phyloP scores from a whole-genome alignment of 2,113 vertebrate genomes.

The Miniopterus natalensis region DNA sequence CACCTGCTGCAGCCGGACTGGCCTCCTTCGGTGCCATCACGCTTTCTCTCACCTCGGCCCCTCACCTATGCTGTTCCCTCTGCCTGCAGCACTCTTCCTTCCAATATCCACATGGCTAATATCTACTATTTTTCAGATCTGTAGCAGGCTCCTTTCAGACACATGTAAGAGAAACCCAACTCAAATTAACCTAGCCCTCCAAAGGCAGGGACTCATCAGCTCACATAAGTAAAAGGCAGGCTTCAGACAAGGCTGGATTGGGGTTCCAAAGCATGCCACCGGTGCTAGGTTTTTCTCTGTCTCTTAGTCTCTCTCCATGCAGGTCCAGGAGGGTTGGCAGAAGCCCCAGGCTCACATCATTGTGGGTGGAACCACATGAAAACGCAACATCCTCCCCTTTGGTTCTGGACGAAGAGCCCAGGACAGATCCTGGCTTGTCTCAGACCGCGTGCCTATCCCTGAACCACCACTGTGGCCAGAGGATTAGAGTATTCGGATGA shows the following conservation, averaged over 20 bases:
- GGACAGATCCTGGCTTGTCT: background rate
- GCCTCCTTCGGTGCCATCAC: background rate
- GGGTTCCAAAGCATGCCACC: no score
- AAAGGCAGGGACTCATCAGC: background rate
- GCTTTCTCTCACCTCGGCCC: background rate
- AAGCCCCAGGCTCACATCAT: fast-evolving
- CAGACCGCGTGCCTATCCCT: background rate
- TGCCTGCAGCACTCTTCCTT: background rate
- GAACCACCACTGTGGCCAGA: background rate
- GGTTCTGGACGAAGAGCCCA: background rate
- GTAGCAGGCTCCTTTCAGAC: background rate
- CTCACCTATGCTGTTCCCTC: background rate
- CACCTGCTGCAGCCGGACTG: no score
- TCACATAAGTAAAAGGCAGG: background rate
- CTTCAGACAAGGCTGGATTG: background rate
- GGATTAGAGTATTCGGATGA: background rate
- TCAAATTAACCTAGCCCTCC: background rate
- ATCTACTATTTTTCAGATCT: background rate
- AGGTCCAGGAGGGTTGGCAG: background rate
- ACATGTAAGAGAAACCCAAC: background rate
- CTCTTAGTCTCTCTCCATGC: background rate
- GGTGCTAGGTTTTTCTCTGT: background rate
- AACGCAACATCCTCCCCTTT: background rate
- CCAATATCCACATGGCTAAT: background rate
- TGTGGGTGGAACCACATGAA: fast-evolving